Evolutionary conservation across 2,797 vertebrate genomes (phyloP).

Genomic region (Heteromormyrus szaboi): DNA sequence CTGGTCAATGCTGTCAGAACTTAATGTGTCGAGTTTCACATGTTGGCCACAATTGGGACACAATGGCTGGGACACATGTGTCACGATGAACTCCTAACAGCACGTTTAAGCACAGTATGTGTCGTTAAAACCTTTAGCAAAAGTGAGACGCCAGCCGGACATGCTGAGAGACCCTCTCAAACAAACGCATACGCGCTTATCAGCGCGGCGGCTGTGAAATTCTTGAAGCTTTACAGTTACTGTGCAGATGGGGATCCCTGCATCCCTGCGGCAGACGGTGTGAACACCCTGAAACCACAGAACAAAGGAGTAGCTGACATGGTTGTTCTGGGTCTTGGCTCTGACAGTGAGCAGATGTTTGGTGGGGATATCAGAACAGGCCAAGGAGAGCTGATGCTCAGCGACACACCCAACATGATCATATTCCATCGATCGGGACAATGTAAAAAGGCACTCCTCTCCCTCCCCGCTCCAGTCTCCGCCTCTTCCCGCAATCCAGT

Average conservation of each 20-base stretch:
- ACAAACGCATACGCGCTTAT: not conserved
- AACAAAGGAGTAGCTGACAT: not conserved
- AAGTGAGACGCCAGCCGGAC: not conserved
- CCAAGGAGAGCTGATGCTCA: not conserved
- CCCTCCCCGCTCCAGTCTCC: not conserved
- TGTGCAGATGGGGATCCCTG: not conserved
- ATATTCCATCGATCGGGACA: not conserved
- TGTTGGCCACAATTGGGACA: not conserved
- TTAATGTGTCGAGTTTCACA: conserved; percentile 4
- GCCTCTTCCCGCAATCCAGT: not conserved
- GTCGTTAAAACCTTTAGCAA: not conserved
- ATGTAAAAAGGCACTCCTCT: not conserved
- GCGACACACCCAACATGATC: conserved; percentile 9
- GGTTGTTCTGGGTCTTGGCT: not conserved
- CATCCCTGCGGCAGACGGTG: not conserved
- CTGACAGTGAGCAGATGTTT: conserved; percentile 10
- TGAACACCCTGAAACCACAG: not conserved
- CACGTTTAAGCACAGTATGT: not conserved
- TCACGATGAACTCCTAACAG: not conserved
- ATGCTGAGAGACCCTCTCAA: not conserved
- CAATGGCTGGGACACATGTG: conserved; percentile 6
- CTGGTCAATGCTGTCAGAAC: conserved; percentile 23
- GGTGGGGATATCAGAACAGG: conserved; percentile 1
- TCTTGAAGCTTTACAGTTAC: not conserved
- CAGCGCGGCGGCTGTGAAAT: not conserved